These are phyloP conservation scores for Gymnoscopelus braueri DNA, from an alignment of 2,797 vertebrate genomes.

Conservation along the genomic window DNA sequence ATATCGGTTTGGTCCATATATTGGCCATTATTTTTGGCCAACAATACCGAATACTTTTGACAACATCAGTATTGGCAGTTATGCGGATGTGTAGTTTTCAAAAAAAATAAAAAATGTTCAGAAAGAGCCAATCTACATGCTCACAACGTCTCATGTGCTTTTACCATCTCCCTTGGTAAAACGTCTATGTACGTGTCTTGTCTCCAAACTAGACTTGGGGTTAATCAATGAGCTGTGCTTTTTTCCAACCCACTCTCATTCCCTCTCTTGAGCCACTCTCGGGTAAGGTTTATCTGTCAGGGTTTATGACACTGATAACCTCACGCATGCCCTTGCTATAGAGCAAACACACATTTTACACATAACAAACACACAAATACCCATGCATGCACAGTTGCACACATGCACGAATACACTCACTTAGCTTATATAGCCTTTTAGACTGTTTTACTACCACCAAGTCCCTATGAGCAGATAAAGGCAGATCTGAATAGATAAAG, in stretches of 20 bases:
- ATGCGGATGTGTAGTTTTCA: no score
- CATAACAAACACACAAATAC: not conserved
- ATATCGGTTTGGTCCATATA: no score
- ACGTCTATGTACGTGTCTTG: not conserved
- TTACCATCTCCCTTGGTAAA: not conserved
- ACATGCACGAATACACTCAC: not conserved
- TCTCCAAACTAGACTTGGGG: not conserved
- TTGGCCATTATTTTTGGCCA: not conserved
- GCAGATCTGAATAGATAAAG: constrained; percentile 5
- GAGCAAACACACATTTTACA: constrained; percentile 34
- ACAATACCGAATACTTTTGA: not conserved
- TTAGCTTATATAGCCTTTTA: not conserved
- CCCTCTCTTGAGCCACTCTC: constrained; percentile 16
- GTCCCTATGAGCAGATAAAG: constrained; percentile 8
- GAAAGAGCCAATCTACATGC: no score
- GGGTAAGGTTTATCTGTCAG: constrained; percentile 30
- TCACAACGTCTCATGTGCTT: not conserved
- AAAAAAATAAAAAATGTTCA: no score
- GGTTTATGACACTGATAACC: constrained; percentile 61
- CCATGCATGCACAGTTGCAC: not conserved
- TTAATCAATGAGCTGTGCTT: not conserved
- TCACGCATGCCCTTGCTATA: constrained; percentile 9
- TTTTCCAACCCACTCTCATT: constrained; percentile 6
- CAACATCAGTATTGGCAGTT: not conserved
- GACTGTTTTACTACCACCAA: constrained; percentile 22